phyloP scores from a whole-genome alignment of 2,797 vertebrate species.

The Odontamblyopus lacepedii region DNA sequence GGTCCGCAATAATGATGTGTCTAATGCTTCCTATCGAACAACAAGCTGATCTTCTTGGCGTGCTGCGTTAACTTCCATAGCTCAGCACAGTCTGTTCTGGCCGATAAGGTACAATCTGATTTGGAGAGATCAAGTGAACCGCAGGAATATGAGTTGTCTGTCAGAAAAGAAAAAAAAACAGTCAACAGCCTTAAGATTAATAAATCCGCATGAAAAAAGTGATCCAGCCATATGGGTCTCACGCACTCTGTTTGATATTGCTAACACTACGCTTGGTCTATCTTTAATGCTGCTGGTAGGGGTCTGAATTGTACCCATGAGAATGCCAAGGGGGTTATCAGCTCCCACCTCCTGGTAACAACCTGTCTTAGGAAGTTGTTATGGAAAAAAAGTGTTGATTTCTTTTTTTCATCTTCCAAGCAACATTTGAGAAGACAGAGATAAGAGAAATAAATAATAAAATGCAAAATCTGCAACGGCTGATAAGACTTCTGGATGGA shows the following conservation, averaged over 20 bases:
- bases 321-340: slow-evolving; percentile 72
- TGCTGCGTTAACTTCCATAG: slow-evolving; percentile 68
- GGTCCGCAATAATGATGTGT: slow-evolving; percentile 64
- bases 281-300: slow-evolving; percentile 53
- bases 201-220: slow-evolving; percentile 58
- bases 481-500: slow-evolving; percentile 70
- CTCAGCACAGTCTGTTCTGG: slow-evolving; percentile 60
- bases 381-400: slow-evolving; percentile 29
- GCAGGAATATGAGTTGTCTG: slow-evolving; percentile 61
- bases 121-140: slow-evolving; percentile 57
- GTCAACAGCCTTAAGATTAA: slow-evolving; percentile 63
- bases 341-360: slow-evolving; percentile 63
- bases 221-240: slow-evolving; percentile 55
- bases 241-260: slow-evolving; percentile 48
- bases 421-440: slow-evolving; percentile 63
- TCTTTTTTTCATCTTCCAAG: slow-evolving; percentile 26
- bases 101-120: slow-evolving; percentile 78
- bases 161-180: slow-evolving; percentile 62
- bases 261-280: slow-evolving; percentile 37
- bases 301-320: slow-evolving; percentile 69
- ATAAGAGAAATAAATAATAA: slow-evolving; percentile 61
- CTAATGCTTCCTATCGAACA: slow-evolving; percentile 71
- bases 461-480: slow-evolving; percentile 63
- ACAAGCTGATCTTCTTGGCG: slow-evolving; percentile 49
- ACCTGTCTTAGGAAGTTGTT: slow-evolving; percentile 68